A percentile compares a stretch with the other conserved stretches of the same genome.
phyloP scores from a whole-genome alignment of 2,888 invertebrate species.

The Drosophila longiperda region DNA sequence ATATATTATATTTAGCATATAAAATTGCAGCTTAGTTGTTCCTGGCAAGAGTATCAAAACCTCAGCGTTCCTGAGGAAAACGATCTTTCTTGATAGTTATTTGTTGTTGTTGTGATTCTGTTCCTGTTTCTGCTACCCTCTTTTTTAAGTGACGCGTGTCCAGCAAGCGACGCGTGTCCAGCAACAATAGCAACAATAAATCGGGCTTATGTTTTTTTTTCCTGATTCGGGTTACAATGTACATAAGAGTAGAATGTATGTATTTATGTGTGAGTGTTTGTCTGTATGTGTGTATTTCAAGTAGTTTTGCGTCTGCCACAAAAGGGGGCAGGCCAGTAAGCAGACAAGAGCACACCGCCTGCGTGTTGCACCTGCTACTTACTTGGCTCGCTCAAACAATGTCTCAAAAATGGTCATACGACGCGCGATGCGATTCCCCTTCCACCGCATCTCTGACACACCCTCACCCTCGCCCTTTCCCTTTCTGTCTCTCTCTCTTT shows the following conservation, averaged over 20 bases:
- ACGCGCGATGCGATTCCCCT: conserved; percentile 8
- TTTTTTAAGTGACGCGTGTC: conserved; percentile 19
- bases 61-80: neutral
- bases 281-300: conserved; percentile 35
- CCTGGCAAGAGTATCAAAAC: neutral
- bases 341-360: conserved; percentile 33
- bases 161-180: conserved; percentile 65
- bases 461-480: neutral
- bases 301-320: conserved; percentile 37
- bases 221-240: conserved; percentile 45
- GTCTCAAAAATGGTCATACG: conserved; percentile 14
- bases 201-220: conserved; percentile 56
- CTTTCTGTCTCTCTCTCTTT: neutral
- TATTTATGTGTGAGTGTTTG: neutral
- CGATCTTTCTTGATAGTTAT: neutral
- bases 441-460: neutral
- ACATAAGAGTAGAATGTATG: conserved; percentile 1
- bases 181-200: conserved; percentile 43
- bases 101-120: neutral
- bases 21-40: neutral
- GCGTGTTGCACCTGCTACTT: conserved; percentile 66
- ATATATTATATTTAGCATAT: neutral
- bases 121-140: conserved; percentile 4
- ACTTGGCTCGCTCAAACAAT: conserved; percentile 46
- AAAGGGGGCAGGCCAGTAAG: conserved; percentile 20